Percentiles rank a stretch among this genome's conserved stretches.
Conservation (phyloP, 1,140 invertebrate genomes). For the Drosophila biarmipes region DNA sequence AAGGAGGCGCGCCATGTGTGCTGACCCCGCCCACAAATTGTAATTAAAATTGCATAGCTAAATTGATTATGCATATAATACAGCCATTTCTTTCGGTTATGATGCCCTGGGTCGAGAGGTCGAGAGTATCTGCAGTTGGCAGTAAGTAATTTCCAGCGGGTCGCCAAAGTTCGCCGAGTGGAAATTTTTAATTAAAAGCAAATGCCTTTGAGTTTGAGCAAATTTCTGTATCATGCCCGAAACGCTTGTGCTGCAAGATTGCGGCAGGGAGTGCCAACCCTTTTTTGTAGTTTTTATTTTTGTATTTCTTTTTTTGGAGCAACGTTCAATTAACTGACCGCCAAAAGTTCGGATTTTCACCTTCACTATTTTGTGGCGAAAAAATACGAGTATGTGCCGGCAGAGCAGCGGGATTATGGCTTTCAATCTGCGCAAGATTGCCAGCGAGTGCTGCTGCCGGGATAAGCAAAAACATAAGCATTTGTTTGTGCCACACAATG, state of each 20-base stretch:
- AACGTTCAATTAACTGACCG: conserved; percentile 76
- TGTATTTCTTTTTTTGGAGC: neutral
- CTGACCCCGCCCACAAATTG: conserved; percentile 76
- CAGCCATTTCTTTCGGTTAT: conserved; percentile 34
- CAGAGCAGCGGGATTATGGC: conserved; percentile 24
- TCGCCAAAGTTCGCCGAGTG: conserved; percentile 69
- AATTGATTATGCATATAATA: conserved; percentile 72
- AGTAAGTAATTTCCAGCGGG: conserved; percentile 66
- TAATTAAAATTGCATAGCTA: conserved; percentile 80
- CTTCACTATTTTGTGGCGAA: conserved; percentile 13
- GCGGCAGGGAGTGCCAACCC: conserved; percentile 18
- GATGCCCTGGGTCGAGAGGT: conserved; percentile 3
- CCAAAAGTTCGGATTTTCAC: conserved; percentile 70
- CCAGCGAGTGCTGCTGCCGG: conserved; percentile 21
- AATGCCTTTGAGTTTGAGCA: conserved; percentile 73
- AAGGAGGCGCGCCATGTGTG: conserved; percentile 26
- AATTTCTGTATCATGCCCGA: conserved; percentile 33
- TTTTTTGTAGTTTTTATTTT: conserved; percentile 1
- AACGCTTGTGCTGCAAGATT: conserved; percentile 42
- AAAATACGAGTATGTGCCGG: conserved; percentile 1
- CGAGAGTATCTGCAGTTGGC: conserved; percentile 53
- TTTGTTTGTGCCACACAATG: conserved; percentile 72
- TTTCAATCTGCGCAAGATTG: conserved; percentile 60
- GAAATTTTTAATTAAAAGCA: conserved; percentile 82
- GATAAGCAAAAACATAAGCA: conserved; percentile 70